phyloP scores from a whole-genome alignment of 1,140 invertebrate genomes.

The Drosophila ohnishii region DNA sequence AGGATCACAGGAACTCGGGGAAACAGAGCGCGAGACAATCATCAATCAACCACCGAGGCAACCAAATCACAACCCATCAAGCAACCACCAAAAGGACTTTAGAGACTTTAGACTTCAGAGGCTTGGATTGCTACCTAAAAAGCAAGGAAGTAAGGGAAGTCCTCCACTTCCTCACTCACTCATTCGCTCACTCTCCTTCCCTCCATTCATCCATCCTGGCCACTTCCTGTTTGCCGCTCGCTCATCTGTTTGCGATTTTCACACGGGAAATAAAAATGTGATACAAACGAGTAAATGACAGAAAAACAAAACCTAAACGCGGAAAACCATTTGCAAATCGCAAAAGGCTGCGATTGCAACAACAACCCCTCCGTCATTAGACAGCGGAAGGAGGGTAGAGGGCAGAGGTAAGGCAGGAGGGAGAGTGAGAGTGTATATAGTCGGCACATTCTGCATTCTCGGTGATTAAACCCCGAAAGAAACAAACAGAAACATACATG shows the following conservation, averaged over 20 bases:
- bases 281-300: constrained; percentile 69
- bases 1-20: constrained; percentile 24
- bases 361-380: constrained; percentile 49
- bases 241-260: constrained; percentile 67
- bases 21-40: constrained; percentile 40
- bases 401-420: constrained; percentile 1
- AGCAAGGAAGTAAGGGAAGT: constrained; percentile 5
- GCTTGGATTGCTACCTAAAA: constrained; percentile 37
- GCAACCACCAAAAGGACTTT: constrained; percentile 63
- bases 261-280: constrained; percentile 81
- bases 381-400: not conserved
- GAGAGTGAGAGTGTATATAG: constrained; percentile 18
- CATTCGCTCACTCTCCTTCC: not conserved
- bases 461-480: constrained; percentile 64
- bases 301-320: constrained; percentile 80
- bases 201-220: constrained; percentile 15
- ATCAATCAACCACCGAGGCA: constrained; percentile 76
- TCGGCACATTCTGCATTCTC: constrained; percentile 31
- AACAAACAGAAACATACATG: constrained; percentile 61
- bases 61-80: constrained; percentile 67
- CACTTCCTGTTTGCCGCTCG: constrained; percentile 58
- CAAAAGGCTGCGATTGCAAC: constrained; percentile 36
- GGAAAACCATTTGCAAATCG: constrained; percentile 81
- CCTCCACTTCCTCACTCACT: constrained; percentile 9
- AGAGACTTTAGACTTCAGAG: constrained; percentile 25